Base-by-base conservation (phyloP, 2,888 invertebrate genomes). In the Cetonia aurata region DNA sequence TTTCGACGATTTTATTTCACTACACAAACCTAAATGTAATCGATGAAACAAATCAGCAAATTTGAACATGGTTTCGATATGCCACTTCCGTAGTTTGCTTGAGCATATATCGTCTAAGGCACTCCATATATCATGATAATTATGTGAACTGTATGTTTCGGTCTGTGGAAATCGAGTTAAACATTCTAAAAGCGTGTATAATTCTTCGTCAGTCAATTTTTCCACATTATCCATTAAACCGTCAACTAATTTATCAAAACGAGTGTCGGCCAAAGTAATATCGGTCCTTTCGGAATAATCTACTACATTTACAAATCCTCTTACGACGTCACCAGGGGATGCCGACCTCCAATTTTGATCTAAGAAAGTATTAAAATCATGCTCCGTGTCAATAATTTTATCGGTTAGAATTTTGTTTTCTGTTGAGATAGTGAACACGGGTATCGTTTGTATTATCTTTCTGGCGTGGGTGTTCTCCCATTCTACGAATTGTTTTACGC, bases 21-120 rank as follows among this genome's bases (percentile, higher is more conserved):
- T 50, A 17, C 15, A 57, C 33, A 6, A 77, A 74, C 81, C 82
- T 71, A 84, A 76, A 80, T 87, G 86, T 59, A 92, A 77, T 76
- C 87, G 85, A 79, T 89, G 92, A 88, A 92, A 92, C 44, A 89
- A 84, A 77, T 93, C 89, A 59, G 88, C 85, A 73, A 89, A 87
- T 66, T 85, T 79, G n/a, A 94, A 83, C 71, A 88, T 77, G 76
- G 89, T 85, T 59, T 89, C 85, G 12, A 82, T 78, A 15, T 86
- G 80, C 90, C 91, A 91, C 0, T 80, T 76, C 0, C 80, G 79
- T 73, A 87, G 80, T 46, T 78, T 80, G 80, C 79, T 81, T 13
- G 87, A 80, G 77, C 93, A 92, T 67, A 89, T 88, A 75, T 89
- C 87, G 79, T 94, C 93, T 57, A 95, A 79, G 10, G 89, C 88